Evolutionary conservation across 2,888 invertebrate species (phyloP), one percentile per base, ranked within the genome.

Genomic region (Apodemia mormo): DNA sequence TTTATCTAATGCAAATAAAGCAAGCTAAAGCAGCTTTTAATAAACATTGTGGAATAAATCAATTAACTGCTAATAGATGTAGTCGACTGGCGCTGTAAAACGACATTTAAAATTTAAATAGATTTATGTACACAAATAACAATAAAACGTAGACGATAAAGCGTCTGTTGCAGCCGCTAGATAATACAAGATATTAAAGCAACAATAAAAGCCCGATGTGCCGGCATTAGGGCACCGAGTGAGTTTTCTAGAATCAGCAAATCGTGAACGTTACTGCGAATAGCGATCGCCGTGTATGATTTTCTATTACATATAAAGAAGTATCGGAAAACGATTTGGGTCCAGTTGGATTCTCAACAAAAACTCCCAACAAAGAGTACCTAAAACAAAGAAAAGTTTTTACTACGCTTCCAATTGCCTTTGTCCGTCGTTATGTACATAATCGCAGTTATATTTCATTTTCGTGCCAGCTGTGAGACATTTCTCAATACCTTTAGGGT

Each of bases 251-350:
- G 76, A 77, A 79, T 77, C 74, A 75, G 76, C 75, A 73, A 74
- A 74, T 74, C 75, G 71, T 70, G 68, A 76, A 79, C 79, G 74
- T 67, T 69, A 68, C 78, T 76, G 79, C 80, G 82, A 79, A 80
- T 80, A 81, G 40, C 78, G 80, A 72, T 77, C 77, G 81, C 78
- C 85, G 81, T 85, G 83, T 86, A 87, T 89, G 87, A 89, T 87
- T 88, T 85, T 87, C 87, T 86, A 86, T 88, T 87, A 88, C 85
- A 84, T 82, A 87, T 84, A 86, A 84, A 88, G 86, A 85, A 84
- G 81, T 90, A 90, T 90, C 80, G 89, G 90, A 89, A 90, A 90
- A 90, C 91, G 87, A 90, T 91, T 90, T 84, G 80, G 79, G 81
- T 82, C 85, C 84, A 84, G 85, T 84, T 84, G 82, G 76, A 75